Percentiles rank a stretch among this genome's conserved stretches.
These are phyloP conservation scores for Vimba vimba DNA, from an alignment of 2,113 vertebrate species.

Conservation along the genomic window DNA sequence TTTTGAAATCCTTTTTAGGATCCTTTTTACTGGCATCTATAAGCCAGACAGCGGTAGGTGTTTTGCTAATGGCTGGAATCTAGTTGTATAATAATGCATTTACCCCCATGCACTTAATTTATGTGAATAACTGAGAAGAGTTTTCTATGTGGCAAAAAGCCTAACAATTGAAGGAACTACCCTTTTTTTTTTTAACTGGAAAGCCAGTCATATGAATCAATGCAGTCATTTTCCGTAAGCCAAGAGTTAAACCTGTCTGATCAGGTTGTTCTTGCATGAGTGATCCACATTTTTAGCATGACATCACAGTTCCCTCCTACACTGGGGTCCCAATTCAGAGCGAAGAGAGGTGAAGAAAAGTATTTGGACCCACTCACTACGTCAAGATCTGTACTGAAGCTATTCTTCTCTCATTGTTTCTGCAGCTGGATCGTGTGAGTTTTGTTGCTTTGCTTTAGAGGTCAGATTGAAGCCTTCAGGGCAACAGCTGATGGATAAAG, in stretches of 20 bases:
- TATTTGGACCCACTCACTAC: background rate
- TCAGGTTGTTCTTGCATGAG: conserved; percentile 20
- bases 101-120: background rate
- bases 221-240: conserved; percentile 12
- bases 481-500: conserved; percentile 41
- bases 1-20: background rate
- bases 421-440: conserved; percentile 28
- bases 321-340: conserved; percentile 13
- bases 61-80: background rate
- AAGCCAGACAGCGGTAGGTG: background rate
- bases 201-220: conserved; percentile 16
- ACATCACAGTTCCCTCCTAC: conserved; percentile 30
- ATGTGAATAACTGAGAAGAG: background rate
- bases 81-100: background rate
- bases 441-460: conserved; percentile 4
- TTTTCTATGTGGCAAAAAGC: background rate
- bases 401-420: conserved; percentile 26
- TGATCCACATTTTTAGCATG: conserved; percentile 8
- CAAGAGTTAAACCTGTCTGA: conserved; percentile 22
- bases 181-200: background rate
- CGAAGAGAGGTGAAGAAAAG: conserved; percentile 18
- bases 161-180: background rate
- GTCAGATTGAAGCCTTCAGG: conserved; percentile 29
- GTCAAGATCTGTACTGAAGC: background rate
- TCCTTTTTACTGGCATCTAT: background rate